These are phyloP conservation scores for Sylvilagus bachmani DNA, from an alignment of 2,113 vertebrate genomes.

Conservation along the genomic window DNA sequence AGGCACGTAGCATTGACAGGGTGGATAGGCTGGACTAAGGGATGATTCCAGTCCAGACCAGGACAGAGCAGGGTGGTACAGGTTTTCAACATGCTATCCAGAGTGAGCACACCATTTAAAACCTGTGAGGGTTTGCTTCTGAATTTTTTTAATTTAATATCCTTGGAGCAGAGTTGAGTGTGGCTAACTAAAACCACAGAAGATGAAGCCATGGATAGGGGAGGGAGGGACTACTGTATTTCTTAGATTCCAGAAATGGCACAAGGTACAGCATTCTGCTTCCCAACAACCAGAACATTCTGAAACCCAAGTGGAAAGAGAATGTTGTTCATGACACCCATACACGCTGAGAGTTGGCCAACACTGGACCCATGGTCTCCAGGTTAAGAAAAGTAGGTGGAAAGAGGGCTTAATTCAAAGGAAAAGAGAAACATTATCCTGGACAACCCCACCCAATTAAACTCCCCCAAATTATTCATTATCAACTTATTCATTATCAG, in stretches of 20 bases:
- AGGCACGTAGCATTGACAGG: no score
- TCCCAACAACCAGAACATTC: background rate
- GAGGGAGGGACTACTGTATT: background rate
- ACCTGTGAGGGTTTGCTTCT: no score
- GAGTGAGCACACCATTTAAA: no score
- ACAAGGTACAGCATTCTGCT: background rate
- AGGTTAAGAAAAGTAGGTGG: background rate
- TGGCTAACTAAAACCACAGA: no score
- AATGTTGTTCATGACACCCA: background rate
- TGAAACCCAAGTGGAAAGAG: background rate
- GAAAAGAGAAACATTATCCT: background rate
- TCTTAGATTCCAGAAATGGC: background rate
- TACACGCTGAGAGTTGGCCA: background rate
- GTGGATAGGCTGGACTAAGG: no score
- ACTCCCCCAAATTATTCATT: background rate
- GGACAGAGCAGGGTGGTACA: no score
- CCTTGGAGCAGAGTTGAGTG: no score
- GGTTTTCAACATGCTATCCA: no score
- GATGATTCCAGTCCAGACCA: no score
- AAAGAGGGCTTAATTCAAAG: background rate
- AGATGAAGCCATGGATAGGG: no score
- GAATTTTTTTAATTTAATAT: no score
- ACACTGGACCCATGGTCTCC: background rate
- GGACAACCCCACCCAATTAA: background rate
- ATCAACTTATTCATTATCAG: background rate